phyloP scores from a whole-genome alignment of 2,888 invertebrate species.

The Drosophila barbarae region DNA sequence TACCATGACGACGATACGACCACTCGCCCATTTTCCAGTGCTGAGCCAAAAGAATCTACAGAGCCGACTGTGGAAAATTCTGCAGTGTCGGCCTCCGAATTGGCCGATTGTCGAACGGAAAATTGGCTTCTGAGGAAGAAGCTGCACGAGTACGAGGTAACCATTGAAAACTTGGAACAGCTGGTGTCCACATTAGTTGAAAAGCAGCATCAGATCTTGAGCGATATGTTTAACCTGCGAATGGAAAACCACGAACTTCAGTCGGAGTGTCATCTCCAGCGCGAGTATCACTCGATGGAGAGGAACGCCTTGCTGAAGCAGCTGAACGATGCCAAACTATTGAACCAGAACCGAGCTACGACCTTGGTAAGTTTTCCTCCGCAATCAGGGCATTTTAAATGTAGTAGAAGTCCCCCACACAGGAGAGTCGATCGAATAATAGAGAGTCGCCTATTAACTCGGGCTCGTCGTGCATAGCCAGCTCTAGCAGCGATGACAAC shows the following conservation, averaged over 20 bases:
- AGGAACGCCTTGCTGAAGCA: constrained; percentile 69
- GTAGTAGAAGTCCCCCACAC: not conserved
- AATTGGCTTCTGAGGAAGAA: constrained; percentile 74
- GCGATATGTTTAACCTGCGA: constrained; percentile 70
- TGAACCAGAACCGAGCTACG: constrained; percentile 42
- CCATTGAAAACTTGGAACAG: constrained; percentile 71
- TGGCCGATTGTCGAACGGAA: constrained; percentile 69
- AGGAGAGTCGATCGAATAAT: not conserved
- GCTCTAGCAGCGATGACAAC: not conserved
- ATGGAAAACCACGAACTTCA: constrained; percentile 63
- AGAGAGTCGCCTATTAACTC: constrained; percentile 1
- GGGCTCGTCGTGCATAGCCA: not conserved
- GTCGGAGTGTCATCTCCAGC: constrained; percentile 67
- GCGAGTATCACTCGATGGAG: constrained; percentile 74
- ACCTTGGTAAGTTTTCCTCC: constrained; percentile 13
- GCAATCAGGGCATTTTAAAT: not conserved
- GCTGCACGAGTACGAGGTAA: constrained; percentile 61
- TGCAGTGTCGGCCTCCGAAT: constrained; percentile 64
- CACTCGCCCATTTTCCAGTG: not conserved
- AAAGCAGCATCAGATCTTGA: constrained; percentile 73
- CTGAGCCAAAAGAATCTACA: not conserved
- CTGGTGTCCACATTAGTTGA: constrained; percentile 71
- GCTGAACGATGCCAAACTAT: constrained; percentile 58
- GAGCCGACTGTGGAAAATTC: constrained; percentile 21
- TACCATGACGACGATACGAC: not conserved